Percentiles rank a stretch among this genome's conserved stretches.
phyloP scores from a whole-genome alignment of 2,797 vertebrate species.

The Florisuga fusca region DNA sequence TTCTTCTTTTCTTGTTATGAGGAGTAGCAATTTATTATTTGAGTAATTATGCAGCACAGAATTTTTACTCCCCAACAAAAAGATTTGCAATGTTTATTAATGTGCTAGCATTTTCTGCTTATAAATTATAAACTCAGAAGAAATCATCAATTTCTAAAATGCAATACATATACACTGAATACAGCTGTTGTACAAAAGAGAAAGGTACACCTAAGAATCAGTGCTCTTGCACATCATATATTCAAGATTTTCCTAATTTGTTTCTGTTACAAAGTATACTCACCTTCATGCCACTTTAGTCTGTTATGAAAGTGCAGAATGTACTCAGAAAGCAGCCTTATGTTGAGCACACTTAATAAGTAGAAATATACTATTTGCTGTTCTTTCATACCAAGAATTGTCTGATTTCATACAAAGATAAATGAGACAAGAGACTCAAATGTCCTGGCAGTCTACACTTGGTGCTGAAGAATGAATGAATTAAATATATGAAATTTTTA shows the following conservation, averaged over 20 bases:
- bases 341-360: neutral
- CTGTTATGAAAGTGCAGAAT: neutral
- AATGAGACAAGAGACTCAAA: neutral
- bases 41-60: neutral
- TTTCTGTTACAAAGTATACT: neutral
- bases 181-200: neutral
- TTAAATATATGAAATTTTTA: neutral
- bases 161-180: neutral
- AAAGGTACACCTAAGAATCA: neutral
- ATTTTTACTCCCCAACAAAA: neutral
- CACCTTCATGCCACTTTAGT: neutral
- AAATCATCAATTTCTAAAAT: neutral
- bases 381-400: neutral
- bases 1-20: neutral
- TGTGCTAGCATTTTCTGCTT: constrained; percentile 3
- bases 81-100: neutral
- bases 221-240: neutral
- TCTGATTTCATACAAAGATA: neutral
- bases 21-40: constrained; percentile 32
- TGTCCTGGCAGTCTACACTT: neutral
- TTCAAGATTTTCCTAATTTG: neutral
- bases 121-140: neutral
- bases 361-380: neutral
- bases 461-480: neutral
- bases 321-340: neutral